A percentile compares a stretch with the other conserved stretches of the same genome.
phyloP scores from a whole-genome alignment of 2,113 vertebrate genomes.

The Solea senegalensis region DNA sequence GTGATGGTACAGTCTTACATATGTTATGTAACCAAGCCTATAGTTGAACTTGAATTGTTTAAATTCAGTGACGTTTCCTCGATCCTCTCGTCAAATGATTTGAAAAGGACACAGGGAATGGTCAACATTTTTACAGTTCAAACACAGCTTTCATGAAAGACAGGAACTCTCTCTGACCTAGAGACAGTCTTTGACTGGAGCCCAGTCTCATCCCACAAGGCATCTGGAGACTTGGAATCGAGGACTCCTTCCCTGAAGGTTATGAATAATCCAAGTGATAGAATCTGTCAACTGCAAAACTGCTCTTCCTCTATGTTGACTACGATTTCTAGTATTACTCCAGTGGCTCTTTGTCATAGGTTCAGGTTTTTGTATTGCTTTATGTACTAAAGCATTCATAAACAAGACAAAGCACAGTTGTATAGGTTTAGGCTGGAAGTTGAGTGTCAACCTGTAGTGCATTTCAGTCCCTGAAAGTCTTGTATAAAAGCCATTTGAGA shows the following conservation, averaged over 20 bases:
- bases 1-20: constrained; percentile 87
- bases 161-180: constrained; percentile 55
- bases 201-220: constrained; percentile 44
- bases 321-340: constrained; percentile 56
- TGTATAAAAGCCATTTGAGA: constrained; percentile 58
- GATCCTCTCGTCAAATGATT: constrained; percentile 37
- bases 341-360: constrained; percentile 49
- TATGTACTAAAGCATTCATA: constrained; percentile 57
- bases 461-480: constrained; percentile 60
- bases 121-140: constrained; percentile 64
- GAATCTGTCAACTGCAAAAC: constrained; percentile 61
- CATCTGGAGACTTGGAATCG: constrained; percentile 60
- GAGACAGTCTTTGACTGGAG: constrained; percentile 46
- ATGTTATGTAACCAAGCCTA: constrained; percentile 83
- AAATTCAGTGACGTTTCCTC: constrained; percentile 64
- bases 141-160: constrained; percentile 57
- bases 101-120: constrained; percentile 49
- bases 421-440: constrained; percentile 57
- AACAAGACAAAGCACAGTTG: constrained; percentile 70
- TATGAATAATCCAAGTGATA: constrained; percentile 56
- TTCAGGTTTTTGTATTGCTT: constrained; percentile 70
- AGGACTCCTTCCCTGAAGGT: constrained; percentile 60
- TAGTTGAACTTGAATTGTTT: constrained; percentile 74
- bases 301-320: constrained; percentile 66
- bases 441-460: constrained; percentile 46